Evolutionary conservation across 2,797 vertebrate species (phyloP).

Genomic region (Manis javanica): DNA sequence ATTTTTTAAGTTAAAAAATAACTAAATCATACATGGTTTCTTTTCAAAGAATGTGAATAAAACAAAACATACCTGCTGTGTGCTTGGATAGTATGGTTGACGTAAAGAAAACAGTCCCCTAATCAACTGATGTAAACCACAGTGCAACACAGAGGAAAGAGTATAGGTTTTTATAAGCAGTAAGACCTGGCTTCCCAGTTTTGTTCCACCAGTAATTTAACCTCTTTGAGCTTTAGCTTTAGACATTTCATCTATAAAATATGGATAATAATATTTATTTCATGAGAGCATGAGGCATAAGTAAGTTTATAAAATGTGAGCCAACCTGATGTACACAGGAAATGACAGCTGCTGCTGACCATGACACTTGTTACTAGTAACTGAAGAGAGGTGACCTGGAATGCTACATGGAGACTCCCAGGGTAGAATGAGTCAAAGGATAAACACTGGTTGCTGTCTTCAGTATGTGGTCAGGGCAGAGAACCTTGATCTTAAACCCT

Average conservation of each 20-base stretch:
- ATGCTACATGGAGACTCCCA: background rate
- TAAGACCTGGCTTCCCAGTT: background rate
- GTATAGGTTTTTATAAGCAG: background rate
- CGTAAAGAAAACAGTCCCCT: background rate
- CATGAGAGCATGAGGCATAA: background rate
- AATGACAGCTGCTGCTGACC: background rate
- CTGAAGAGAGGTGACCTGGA: background rate
- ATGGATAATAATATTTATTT: background rate
- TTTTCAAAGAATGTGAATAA: background rate
- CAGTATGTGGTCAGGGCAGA: background rate
- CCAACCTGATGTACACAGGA: background rate
- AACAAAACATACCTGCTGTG: background rate
- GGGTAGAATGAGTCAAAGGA: background rate
- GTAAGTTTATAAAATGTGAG: background rate
- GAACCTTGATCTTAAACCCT: background rate
- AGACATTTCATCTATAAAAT: background rate
- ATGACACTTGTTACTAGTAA: background rate
- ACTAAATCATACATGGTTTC: background rate
- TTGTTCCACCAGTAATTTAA: background rate
- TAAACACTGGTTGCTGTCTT: background rate
- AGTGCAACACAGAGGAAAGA: background rate
- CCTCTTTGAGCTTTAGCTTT: conserved; percentile 23
- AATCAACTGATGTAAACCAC: background rate
- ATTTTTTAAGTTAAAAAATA: conserved; percentile 18
- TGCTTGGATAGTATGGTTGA: background rate